Percentiles rank a stretch among this genome's conserved stretches.
These are phyloP conservation scores for Trichonephila clavata DNA, from an alignment of 1,140 invertebrate genomes.

Conservation along the genomic window DNA sequence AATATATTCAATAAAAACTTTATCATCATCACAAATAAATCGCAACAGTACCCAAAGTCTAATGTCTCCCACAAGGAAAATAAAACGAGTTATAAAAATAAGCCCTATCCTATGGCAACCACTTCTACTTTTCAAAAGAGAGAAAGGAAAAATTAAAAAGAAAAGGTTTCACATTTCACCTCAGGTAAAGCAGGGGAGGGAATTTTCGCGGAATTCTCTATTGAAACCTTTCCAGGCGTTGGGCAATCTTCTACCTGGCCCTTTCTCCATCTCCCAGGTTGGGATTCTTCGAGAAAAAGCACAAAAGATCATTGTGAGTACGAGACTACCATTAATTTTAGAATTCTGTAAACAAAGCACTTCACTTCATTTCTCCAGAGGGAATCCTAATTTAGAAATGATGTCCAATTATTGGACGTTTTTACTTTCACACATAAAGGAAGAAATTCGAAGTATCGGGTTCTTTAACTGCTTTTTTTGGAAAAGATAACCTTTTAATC, in stretches of 20 bases:
- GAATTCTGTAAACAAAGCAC: slow-evolving; percentile 23
- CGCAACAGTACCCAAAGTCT: no score
- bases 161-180: not conserved
- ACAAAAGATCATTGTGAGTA: not conserved
- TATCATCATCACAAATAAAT: no score
- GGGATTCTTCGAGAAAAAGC: not conserved
- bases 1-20: no score
- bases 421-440: no score
- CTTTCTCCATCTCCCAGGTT: not conserved
- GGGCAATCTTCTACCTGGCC: not conserved
- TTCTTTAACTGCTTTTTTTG: no score
- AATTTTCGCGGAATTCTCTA: not conserved
- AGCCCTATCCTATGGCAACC: not conserved
- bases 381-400: not conserved
- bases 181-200: not conserved
- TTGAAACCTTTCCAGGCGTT: slow-evolving; percentile 28
- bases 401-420: not conserved
- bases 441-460: no score
- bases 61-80: not conserved
- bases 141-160: not conserved
- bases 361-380: not conserved
- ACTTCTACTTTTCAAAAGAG: not conserved
- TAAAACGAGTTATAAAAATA: not conserved
- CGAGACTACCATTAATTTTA: slow-evolving; percentile 30
- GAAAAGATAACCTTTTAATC: no score